Evolutionary conservation across 1,140 invertebrate species (phyloP).

Genomic region (Potamilus streckersoni): DNA sequence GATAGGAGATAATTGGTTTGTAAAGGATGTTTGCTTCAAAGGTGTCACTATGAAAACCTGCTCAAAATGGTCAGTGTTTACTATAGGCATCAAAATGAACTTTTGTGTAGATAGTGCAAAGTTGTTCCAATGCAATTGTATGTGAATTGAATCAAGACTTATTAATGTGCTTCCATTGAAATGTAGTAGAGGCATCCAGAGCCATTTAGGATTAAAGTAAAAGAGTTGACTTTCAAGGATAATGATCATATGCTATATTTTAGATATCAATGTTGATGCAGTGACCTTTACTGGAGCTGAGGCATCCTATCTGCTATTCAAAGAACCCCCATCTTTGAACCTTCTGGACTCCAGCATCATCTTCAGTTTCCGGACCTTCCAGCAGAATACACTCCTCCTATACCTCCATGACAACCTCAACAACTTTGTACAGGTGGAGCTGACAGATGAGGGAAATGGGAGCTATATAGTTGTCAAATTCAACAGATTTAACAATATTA

Average conservation of each 20-base stretch:
- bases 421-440: constrained; percentile 92
- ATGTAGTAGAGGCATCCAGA: too few relatives aligned
- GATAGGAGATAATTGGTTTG: too few relatives aligned
- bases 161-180: too few relatives aligned
- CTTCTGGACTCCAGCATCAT: constrained; percentile 84
- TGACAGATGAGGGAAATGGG: constrained; percentile 80
- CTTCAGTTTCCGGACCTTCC: constrained; percentile 88
- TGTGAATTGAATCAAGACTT: too few relatives aligned
- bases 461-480: constrained; percentile 60
- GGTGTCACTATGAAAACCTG: too few relatives aligned
- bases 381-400: constrained; percentile 80
- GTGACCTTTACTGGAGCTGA: constrained; percentile 86
- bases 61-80: too few relatives aligned
- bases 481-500: constrained; percentile 27
- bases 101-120: too few relatives aligned
- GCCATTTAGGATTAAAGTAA: too few relatives aligned
- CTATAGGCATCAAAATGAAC: too few relatives aligned
- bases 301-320: constrained; percentile 74
- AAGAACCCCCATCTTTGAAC: constrained; percentile 79
- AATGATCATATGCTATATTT: constrained; percentile 56
- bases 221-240: background rate
- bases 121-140: too few relatives aligned
- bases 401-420: constrained; percentile 94
- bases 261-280: constrained; percentile 91
- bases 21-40: too few relatives aligned